Evolutionary conservation across 23 tunicate genomes (phyloP), one percentile per base, ranked within the genome.

Genomic region (Trididemnum miniatum): DNA sequence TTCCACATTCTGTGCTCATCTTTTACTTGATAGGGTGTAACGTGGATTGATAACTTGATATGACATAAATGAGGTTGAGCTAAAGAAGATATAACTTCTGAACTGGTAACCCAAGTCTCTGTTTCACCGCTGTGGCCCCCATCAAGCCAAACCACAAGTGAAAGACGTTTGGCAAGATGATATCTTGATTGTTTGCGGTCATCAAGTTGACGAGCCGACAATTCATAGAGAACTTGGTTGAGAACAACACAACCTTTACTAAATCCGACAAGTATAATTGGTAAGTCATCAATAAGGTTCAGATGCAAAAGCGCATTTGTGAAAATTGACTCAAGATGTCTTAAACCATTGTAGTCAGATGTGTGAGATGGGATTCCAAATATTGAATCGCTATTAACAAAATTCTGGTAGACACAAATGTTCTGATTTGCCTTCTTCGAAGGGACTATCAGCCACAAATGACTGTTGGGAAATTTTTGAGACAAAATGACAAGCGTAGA

Each of bases 81-180:
- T n/a, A 87, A 64, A 22, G 62, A 33, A 3, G 44, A 22, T 9
- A 93, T 32, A 26, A 93, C 73, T 4, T 80, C 84, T 52, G 35
- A 30, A 59, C 84, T 73, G 1, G 82, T 84, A 20, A 93, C 87
- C 98, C 98, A 93, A 31, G 72, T 65, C 15, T 84, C 89, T 67
- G 88, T 63, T 60, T 87, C 88, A 0, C 98, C 98, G 54, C 89
- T 93, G 83, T 93, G 98, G 3, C 98, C 98, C 2, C 98, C 98
- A 75, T 93, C 98, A 9, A 93, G 73, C 98, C 98, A 93, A 50
- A 34, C 72, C 79, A 93, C 39, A 0, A 31, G 18, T 38, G 50
- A 35, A 35, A 93, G 79, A 0, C 80, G 72, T 0, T 76, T 59
- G 0, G 82, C 39, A 69, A 91, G 32, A 62, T 26, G 15, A n/a